Percentiles rank a stretch among this genome's conserved stretches.
phyloP scores from a whole-genome alignment of 2,113 vertebrate species.

The Poeciliopsis turrubarensis region DNA sequence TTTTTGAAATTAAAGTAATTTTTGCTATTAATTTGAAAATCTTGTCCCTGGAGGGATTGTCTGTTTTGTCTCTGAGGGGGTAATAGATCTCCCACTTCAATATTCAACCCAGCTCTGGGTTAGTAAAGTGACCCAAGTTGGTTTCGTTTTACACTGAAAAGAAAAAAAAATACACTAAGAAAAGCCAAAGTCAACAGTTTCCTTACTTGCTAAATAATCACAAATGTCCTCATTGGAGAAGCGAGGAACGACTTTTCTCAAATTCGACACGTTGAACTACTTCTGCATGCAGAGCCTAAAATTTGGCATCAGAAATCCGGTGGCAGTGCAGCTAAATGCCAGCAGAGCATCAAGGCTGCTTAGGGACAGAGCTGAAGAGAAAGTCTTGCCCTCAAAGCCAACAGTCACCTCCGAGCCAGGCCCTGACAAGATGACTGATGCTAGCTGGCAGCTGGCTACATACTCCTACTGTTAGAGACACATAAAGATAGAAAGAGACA shows the following conservation, averaged over 20 bases:
- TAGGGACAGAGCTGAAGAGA: constrained; percentile 50
- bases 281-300: constrained; percentile 24
- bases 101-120: too few relatives aligned
- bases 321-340: constrained; percentile 39
- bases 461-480: constrained; percentile 74
- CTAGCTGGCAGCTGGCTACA: constrained; percentile 75
- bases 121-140: too few relatives aligned
- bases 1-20: too few relatives aligned
- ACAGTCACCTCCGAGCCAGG: constrained; percentile 61
- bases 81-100: too few relatives aligned
- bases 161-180: not conserved
- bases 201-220: not conserved
- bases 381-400: constrained; percentile 65
- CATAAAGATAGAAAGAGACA: constrained; percentile 68
- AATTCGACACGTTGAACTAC: not conserved
- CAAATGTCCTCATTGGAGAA: not conserved
- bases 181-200: not conserved
- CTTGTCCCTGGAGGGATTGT: too few relatives aligned
- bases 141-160: not conserved
- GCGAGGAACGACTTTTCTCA: not conserved
- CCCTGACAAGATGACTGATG: constrained; percentile 77
- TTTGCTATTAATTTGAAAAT: too few relatives aligned
- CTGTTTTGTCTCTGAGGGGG: too few relatives aligned
- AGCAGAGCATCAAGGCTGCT: constrained; percentile 47
- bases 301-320: constrained; percentile 14